Evolutionary conservation across 2,797 vertebrate species (phyloP).

Genomic region (Anguilla marmorata): DNA sequence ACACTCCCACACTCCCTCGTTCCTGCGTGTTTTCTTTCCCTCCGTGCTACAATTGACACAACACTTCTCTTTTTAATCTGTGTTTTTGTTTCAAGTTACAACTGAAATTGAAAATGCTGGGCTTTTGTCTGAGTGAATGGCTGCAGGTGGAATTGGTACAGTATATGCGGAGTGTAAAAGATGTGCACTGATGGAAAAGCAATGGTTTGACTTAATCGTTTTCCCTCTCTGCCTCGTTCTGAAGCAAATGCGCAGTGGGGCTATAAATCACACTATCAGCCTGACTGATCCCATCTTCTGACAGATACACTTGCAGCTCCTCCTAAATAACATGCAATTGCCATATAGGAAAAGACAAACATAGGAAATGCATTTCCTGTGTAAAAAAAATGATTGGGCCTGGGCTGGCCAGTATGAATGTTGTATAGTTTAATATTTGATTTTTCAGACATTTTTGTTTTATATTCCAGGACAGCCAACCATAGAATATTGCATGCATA

Average conservation of each 20-base stretch:
- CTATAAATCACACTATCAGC: slow-evolving; percentile 37
- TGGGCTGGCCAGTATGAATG: not conserved
- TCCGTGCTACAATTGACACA: slow-evolving; percentile 14
- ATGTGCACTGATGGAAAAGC: slow-evolving; percentile 32
- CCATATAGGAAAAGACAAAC: slow-evolving; percentile 30
- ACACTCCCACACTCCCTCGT: not conserved
- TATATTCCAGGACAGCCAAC: not conserved
- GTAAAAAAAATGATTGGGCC: not conserved
- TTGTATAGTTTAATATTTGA: not conserved
- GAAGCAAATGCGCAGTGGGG: slow-evolving; percentile 30
- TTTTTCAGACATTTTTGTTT: not conserved
- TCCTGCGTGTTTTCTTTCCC: not conserved
- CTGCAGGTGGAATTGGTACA: slow-evolving; percentile 22
- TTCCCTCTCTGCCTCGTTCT: slow-evolving; percentile 28
- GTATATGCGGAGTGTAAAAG: not conserved
- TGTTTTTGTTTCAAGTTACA: slow-evolving; percentile 35
- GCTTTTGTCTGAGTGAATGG: slow-evolving; percentile 25
- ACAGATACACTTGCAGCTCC: slow-evolving; percentile 31
- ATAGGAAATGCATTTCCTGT: not conserved
- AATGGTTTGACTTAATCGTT: slow-evolving; percentile 32
- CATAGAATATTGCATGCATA: not conserved
- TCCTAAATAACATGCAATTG: slow-evolving; percentile 34
- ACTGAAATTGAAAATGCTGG: slow-evolving; percentile 30
- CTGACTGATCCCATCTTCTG: slow-evolving; percentile 38
- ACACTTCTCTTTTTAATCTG: slow-evolving; percentile 22